phyloP scores from a whole-genome alignment of 1,140 invertebrate genomes.

The Conus betulinus region DNA sequence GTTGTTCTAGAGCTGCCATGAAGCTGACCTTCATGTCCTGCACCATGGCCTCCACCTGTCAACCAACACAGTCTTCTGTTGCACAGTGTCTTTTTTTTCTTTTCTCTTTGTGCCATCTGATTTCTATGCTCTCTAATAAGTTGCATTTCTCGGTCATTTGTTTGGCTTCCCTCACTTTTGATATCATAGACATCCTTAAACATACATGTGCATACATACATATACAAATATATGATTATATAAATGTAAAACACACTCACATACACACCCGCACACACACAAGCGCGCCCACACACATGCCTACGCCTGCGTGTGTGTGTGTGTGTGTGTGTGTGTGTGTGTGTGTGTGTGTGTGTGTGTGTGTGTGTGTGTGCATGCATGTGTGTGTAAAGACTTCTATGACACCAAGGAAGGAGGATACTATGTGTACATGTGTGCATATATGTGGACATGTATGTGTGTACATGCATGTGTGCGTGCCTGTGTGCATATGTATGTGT shows the following conservation, averaged over 20 bases:
- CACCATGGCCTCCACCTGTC: slow-evolving; percentile 52
- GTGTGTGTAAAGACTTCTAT: too few relatives aligned
- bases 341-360: too few relatives aligned
- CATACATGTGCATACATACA: slow-evolving; percentile 1
- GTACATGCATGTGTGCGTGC: neutral
- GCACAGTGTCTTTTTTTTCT: too few relatives aligned
- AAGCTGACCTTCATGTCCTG: slow-evolving; percentile 55
- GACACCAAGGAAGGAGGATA: too few relatives aligned
- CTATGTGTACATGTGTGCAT: neutral
- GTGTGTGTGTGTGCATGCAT: too few relatives aligned
- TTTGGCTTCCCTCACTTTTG: too few relatives aligned
- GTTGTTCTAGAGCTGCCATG: slow-evolving; percentile 48
- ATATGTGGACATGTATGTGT: neutral
- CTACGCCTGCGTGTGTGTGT: too few relatives aligned
- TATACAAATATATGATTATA: neutral
- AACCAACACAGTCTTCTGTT: neutral
- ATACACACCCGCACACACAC: neutral
- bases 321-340: too few relatives aligned
- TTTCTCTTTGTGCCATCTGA: neutral
- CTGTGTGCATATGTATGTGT: neutral
- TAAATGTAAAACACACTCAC: neutral
- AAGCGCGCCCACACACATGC: neutral
- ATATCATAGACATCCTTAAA: neutral
- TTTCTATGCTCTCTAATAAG: neutral
- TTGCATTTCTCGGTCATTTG: too few relatives aligned